These are phyloP conservation scores for Magallana gigas DNA, from an alignment of 1,140 invertebrate species.

Conservation along the genomic window DNA sequence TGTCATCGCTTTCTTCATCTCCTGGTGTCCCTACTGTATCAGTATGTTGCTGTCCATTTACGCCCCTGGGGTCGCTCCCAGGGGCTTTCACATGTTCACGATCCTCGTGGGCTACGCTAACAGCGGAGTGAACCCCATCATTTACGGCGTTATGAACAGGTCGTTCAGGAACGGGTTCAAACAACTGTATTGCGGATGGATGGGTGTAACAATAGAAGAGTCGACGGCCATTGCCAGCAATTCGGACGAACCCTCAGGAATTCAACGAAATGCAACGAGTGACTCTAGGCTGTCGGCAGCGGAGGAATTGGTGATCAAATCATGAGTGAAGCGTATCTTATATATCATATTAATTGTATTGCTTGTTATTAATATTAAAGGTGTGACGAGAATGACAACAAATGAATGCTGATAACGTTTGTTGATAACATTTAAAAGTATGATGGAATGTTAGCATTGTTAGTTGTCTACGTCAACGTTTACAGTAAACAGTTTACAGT, in stretches of 20 bases:
- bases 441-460: too few relatives aligned
- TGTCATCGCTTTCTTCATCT: constrained; percentile 69
- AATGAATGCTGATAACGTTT: too few relatives aligned
- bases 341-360: too few relatives aligned
- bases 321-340: too few relatives aligned
- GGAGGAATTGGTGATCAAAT: background rate
- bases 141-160: constrained; percentile 74
- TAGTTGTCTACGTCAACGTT: too few relatives aligned
- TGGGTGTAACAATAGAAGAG: background rate
- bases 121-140: constrained; percentile 72
- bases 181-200: constrained; percentile 56
- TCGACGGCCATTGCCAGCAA: background rate
- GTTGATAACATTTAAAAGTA: too few relatives aligned
- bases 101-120: constrained; percentile 73
- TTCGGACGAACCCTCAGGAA: constrained; percentile 3
- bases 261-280: constrained; percentile 5
- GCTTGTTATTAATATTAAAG: too few relatives aligned
- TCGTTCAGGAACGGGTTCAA: constrained; percentile 67
- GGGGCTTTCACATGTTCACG: constrained; percentile 68
- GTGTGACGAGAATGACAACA: too few relatives aligned
- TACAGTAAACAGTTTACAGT: too few relatives aligned
- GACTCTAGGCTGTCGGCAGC: background rate
- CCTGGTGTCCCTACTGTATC: constrained; percentile 75
- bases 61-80: constrained; percentile 42
- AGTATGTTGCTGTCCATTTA: constrained; percentile 73